These are phyloP conservation scores for Phycodurus eques DNA, from an alignment of 2,113 vertebrate species.

Conservation along the genomic window DNA sequence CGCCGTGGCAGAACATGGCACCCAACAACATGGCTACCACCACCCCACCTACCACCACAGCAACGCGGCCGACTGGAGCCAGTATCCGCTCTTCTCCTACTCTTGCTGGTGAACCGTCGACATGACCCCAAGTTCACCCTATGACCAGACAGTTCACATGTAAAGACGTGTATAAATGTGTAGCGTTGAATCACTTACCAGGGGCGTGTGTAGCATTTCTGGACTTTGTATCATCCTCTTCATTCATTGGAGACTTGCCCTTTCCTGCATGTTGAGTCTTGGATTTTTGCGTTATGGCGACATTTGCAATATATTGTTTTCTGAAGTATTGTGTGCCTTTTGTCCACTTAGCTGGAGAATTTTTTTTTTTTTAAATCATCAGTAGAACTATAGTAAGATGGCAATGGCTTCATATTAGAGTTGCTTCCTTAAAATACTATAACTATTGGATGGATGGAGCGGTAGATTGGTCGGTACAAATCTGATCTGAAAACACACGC, in stretches of 20 bases:
- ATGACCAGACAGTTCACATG: not conserved
- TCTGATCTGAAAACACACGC: too few relatives aligned
- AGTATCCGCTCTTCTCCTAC: conserved; percentile 82
- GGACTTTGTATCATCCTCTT: not conserved
- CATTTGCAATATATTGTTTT: too few relatives aligned
- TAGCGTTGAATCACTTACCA: not conserved
- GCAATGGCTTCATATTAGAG: too few relatives aligned
- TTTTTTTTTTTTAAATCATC: too few relatives aligned
- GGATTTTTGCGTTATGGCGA: not conserved
- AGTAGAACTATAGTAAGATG: too few relatives aligned
- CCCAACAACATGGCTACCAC: conserved; percentile 44
- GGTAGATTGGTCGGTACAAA: too few relatives aligned
- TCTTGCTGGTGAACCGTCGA: conserved; percentile 77
- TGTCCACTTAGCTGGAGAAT: too few relatives aligned
- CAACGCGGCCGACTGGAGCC: conserved; percentile 80
- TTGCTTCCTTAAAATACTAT: too few relatives aligned
- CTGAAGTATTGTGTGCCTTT: too few relatives aligned
- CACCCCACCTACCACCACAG: conserved; percentile 48
- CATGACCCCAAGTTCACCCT: not conserved
- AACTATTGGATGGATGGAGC: too few relatives aligned
- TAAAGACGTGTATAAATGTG: conserved; percentile 7
- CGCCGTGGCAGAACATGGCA: conserved; percentile 5
- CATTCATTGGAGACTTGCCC: too few relatives aligned
- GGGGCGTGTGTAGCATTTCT: not conserved
- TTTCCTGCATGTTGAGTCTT: not conserved